Conservation (phyloP, 2,797 vertebrate genomes). For the Melanotaenia trifasciata region DNA sequence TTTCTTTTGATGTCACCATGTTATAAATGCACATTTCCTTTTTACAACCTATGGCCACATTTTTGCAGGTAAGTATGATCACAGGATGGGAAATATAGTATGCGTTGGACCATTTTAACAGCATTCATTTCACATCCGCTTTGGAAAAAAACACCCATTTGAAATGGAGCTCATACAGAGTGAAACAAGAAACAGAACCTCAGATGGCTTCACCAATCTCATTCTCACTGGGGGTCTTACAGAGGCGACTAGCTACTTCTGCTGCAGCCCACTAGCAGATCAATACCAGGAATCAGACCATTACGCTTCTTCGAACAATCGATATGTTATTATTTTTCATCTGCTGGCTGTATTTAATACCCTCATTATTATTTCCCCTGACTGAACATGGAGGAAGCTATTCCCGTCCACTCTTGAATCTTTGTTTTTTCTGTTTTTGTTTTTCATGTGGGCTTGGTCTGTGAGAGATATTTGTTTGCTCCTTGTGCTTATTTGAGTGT, state of each 20-base stretch:
- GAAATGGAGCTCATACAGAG: constrained; percentile 64
- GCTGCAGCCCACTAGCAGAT: constrained; percentile 71
- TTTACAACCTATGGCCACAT: constrained; percentile 15
- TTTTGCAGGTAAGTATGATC: constrained; percentile 48
- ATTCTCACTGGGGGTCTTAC: constrained; percentile 81
- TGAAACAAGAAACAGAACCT: constrained; percentile 74
- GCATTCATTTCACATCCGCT: constrained; percentile 73
- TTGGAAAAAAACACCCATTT: constrained; percentile 42
- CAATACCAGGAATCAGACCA: constrained; percentile 86
- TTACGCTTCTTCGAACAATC: constrained; percentile 84
- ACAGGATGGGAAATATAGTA: constrained; percentile 56
- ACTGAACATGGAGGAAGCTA: constrained; percentile 77
- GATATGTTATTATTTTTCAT: constrained; percentile 90
- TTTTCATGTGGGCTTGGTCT: constrained; percentile 35
- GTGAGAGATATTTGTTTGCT: constrained; percentile 28
- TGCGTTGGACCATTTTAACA: constrained; percentile 50
- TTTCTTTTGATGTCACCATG: constrained; percentile 2
- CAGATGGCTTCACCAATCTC: constrained; percentile 78
- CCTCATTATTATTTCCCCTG: constrained; percentile 85
- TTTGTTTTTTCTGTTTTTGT: constrained; percentile 36
- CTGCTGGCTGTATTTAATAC: constrained; percentile 87
- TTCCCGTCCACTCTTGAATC: constrained; percentile 62
- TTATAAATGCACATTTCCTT: constrained; percentile 27
- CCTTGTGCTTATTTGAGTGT: constrained; percentile 38
- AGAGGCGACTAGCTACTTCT: constrained; percentile 68